phyloP scores from a whole-genome alignment of 2,797 vertebrate species.

The Falco rusticolus region DNA sequence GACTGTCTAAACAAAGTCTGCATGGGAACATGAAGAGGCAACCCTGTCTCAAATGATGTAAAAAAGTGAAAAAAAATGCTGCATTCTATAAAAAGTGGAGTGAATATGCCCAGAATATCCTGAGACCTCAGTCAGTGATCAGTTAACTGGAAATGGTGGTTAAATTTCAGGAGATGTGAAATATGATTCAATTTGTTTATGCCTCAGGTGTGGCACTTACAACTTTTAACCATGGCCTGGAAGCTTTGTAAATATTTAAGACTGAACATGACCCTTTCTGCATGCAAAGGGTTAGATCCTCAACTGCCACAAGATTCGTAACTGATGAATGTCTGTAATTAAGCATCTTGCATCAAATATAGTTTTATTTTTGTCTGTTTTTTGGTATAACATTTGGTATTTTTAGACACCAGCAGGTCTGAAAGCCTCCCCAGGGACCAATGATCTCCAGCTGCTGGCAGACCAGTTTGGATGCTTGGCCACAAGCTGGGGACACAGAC shows the following conservation, averaged over 20 bases:
- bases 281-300: neutral
- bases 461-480: neutral
- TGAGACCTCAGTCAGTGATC: neutral
- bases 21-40: neutral
- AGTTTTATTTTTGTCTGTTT: neutral
- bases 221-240: neutral
- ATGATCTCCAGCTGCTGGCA: neutral
- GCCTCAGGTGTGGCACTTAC: neutral
- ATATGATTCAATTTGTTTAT: neutral
- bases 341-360: neutral
- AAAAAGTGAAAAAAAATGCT: neutral
- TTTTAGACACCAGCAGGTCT: neutral
- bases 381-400: neutral
- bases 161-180: neutral
- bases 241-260: neutral
- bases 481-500: neutral
- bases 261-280: neutral
- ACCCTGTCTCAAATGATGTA: neutral
- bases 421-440: neutral
- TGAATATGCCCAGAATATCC: neutral
- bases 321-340: neutral
- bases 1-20: neutral
- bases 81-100: neutral
- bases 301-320: neutral
- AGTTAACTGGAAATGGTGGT: neutral